Evolutionary conservation across 2,797 vertebrate genomes (phyloP).

Genomic region (Oreochromis mossambicus): DNA sequence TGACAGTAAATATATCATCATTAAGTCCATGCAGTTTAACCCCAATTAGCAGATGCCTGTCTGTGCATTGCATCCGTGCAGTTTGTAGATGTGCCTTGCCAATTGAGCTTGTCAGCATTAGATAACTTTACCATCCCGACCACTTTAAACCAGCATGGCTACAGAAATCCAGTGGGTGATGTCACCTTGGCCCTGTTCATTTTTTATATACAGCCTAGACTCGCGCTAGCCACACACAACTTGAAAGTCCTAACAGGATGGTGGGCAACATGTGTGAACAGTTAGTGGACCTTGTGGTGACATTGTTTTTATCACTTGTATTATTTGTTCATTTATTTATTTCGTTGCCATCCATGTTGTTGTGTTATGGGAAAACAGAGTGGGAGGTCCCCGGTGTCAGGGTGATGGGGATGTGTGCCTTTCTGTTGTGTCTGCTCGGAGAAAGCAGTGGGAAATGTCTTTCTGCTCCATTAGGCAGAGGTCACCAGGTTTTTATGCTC

Average conservation of each 20-base stretch:
- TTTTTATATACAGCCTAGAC: neutral
- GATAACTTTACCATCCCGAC: neutral
- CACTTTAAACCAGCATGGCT: neutral
- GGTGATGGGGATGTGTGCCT: conserved; percentile 6
- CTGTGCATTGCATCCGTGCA: neutral
- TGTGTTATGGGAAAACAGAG: neutral
- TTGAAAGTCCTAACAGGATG: neutral
- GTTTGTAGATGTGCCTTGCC: neutral
- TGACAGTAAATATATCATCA: neutral
- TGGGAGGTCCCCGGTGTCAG: neutral
- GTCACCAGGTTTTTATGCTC: conserved; percentile 53
- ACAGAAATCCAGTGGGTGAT: neutral
- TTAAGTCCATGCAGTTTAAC: neutral
- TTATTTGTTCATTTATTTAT: neutral
- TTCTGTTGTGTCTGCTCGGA: conserved; percentile 51
- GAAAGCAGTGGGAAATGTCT: conserved; percentile 60
- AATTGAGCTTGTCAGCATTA: neutral
- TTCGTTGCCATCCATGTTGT: neutral
- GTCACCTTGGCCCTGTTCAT: neutral
- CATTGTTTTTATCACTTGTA: neutral
- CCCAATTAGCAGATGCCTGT: neutral
- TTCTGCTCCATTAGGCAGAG: conserved; percentile 68
- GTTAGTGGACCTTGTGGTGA: neutral
- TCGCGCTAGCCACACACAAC: neutral
- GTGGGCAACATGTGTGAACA: neutral